These are phyloP conservation scores for Cyclargus thomasi DNA, from an alignment of 1,140 invertebrate species.

Conservation along the genomic window DNA sequence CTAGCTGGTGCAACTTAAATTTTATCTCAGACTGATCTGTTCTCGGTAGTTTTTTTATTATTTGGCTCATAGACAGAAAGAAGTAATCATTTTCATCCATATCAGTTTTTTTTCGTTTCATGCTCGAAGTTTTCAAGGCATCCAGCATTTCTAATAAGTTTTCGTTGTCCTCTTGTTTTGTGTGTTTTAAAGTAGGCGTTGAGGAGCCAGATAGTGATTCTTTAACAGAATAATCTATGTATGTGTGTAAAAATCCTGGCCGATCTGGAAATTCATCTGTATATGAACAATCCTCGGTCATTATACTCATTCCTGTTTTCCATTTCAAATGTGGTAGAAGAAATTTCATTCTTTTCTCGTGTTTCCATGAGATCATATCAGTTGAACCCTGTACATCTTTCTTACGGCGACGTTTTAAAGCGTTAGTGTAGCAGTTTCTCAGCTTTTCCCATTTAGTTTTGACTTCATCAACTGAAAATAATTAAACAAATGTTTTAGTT, in stretches of 20 bases:
- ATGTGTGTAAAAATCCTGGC: conserved; percentile 16
- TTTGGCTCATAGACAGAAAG: conserved; percentile 31
- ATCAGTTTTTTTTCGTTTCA: conserved; percentile 21
- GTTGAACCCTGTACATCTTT: conserved; percentile 25
- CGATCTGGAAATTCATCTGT: conserved; percentile 23
- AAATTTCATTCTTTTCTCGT: conserved; percentile 25
- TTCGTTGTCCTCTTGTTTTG: conserved; percentile 23
- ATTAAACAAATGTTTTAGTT: too few relatives aligned
- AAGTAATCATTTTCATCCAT: conserved; percentile 32
- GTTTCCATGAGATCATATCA: conserved; percentile 26
- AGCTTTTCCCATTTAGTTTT: conserved; percentile 28
- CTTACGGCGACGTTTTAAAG: conserved; percentile 26
- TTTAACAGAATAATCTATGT: conserved; percentile 20
- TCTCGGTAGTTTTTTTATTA: conserved; percentile 30
- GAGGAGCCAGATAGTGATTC: conserved; percentile 15
- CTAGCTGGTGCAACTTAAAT: conserved; percentile 19
- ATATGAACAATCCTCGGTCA: conserved; percentile 20
- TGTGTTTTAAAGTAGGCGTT: conserved; percentile 19
- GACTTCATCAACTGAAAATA: conserved; percentile 22
- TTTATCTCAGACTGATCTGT: conserved; percentile 27
- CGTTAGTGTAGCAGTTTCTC: conserved; percentile 29
- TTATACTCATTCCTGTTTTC: too few relatives aligned
- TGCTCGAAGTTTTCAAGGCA: not conserved
- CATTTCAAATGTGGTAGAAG: conserved; percentile 23
- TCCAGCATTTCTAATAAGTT: conserved; percentile 25